Evolutionary conservation across 2,113 vertebrate genomes (phyloP).

Genomic region (Saccopteryx bilineata): DNA sequence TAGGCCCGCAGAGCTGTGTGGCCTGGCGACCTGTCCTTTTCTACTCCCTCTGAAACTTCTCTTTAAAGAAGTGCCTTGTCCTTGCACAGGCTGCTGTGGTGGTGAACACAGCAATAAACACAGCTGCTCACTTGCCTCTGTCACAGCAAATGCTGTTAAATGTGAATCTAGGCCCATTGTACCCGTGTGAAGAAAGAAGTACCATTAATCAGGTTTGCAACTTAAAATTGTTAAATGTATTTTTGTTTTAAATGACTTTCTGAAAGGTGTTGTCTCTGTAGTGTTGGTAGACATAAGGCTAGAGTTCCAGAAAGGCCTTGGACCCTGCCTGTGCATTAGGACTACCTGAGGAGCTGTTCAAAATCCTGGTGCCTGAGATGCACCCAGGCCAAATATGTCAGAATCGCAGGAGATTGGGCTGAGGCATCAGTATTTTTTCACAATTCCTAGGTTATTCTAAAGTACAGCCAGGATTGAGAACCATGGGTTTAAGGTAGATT

Average conservation of each 20-base stretch:
- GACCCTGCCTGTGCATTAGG: not conserved
- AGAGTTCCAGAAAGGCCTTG: not conserved
- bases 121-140: not conserved
- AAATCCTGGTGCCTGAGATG: not conserved
- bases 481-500: not conserved
- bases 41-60: not conserved
- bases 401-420: not conserved
- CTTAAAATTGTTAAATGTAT: not conserved
- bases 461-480: not conserved
- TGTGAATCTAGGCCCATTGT: not conserved
- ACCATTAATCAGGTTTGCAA: not conserved
- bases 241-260: not conserved
- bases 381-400: not conserved
- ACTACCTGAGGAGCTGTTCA: not conserved
- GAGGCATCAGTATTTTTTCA: not conserved
- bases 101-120: not conserved
- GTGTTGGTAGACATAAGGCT: not conserved
- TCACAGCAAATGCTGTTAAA: not conserved
- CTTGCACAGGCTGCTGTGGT: rapidly evolving
- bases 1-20: not conserved
- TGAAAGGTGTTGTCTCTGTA: not conserved
- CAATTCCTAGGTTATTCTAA: not conserved
- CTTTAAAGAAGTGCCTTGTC: not conserved
- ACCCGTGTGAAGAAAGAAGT: not conserved
- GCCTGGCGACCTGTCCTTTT: not conserved